Percentiles rank a stretch among this genome's conserved stretches.
These are phyloP conservation scores for Phalloptychus januarius DNA, from an alignment of 2,797 vertebrate genomes.

Conservation along the genomic window DNA sequence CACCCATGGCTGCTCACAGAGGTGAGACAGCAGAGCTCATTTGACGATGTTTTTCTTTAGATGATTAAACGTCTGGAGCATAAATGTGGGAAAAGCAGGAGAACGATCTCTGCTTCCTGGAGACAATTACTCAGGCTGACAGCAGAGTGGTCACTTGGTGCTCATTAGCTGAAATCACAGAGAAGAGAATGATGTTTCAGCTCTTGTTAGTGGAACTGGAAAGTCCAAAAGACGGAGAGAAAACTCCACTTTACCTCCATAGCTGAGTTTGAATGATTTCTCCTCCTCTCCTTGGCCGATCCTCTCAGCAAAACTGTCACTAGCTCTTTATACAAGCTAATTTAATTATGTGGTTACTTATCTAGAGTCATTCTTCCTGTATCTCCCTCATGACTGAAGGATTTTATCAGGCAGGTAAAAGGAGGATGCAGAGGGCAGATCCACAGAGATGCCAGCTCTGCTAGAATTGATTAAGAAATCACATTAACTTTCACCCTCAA, in stretches of 20 bases:
- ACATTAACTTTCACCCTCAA: constrained; percentile 70
- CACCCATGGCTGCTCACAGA: constrained; percentile 94
- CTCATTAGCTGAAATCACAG: constrained; percentile 49
- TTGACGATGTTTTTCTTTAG: constrained; percentile 6
- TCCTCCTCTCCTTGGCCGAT: not conserved
- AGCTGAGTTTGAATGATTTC: not conserved
- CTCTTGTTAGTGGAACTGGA: constrained; percentile 9
- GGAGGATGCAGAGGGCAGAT: constrained; percentile 52
- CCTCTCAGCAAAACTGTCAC: constrained; percentile 16
- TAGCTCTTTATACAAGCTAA: constrained; percentile 34
- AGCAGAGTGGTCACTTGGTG: constrained; percentile 54
- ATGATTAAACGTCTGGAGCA: not conserved
- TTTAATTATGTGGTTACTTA: constrained; percentile 53
- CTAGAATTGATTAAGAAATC: constrained; percentile 74
- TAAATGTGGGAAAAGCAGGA: not conserved
- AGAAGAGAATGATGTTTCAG: constrained; percentile 26
- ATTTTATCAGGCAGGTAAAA: constrained; percentile 53
- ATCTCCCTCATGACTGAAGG: constrained; percentile 1
- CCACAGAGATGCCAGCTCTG: constrained; percentile 49
- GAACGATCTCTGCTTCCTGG: constrained; percentile 22
- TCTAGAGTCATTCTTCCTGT: constrained; percentile 7
- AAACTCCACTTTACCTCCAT: not conserved
- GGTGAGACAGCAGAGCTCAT: constrained; percentile 75
- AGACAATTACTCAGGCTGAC: constrained; percentile 52
- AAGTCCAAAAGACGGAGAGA: not conserved